Base-by-base conservation (phyloP, 2,113 vertebrate species). In the Struthio camelus region DNA sequence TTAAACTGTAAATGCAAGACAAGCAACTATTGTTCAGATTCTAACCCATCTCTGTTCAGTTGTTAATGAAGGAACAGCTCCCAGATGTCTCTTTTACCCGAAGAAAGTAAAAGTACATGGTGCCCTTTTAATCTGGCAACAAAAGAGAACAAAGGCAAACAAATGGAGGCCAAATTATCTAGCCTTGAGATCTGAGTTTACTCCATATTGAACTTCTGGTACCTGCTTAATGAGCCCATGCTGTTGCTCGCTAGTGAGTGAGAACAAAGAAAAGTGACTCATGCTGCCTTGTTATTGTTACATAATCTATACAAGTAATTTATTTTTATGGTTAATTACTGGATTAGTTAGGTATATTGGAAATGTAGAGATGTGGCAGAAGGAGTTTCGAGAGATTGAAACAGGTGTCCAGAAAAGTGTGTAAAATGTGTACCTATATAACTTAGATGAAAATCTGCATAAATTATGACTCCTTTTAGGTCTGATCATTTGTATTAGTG, bases 211-310 rank as follows among this genome's bases (percentile, higher is more conserved):
- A 94, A 90, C 91, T 89, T 72, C 85, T 83, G 85, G 96, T 83
- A 78, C 96, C 89, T 88, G 27, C 51, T 65, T 87, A 97, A 97
- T 97, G 93, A 97, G 93, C 69, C 94, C n/a, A 25, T 42, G 90
- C 44, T 94, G 89, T 65, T 96, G 96, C 94, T 96, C 87, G 5
- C 94, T 86, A n/a, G 75, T 70, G 73, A 95, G 79, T 64, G 84
- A 97, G 96, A 96, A 95, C 95, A 97, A 96, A 95, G 81, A 85
- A 46, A 85, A 79, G 56, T 92, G 94, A 93, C 92, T 97, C 95
- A 97, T 38, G 51, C 76, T 84, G 78, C 94, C 85, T 94, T 78
- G 77, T 94, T 94, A 91, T 94, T 95, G 87, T 95, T 90, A 82
- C 87, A 85, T 96, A 94, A 89, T 84, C 96, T 96, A 93, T 70